Conservation (phyloP, 2,113 vertebrate species). For the Phyllostomus hastatus region DNA sequence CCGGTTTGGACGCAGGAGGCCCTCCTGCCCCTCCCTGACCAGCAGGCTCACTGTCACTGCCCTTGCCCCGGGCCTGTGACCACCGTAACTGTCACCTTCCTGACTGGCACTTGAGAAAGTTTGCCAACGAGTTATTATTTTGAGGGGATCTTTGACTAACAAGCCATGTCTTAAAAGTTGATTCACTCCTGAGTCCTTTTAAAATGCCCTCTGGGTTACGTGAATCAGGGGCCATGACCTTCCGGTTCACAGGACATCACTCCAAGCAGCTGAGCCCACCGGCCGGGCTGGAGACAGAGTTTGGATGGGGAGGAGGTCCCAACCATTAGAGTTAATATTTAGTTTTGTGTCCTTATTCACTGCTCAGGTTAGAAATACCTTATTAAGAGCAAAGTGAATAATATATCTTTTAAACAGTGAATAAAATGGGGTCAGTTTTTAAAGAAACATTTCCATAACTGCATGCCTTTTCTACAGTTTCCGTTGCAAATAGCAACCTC, state of each 20-base stretch:
- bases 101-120: constrained; percentile 58
- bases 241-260: no score
- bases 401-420: constrained; percentile 7
- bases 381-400: neutral
- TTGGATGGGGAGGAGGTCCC: neutral
- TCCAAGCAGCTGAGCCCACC: no score
- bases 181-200: neutral
- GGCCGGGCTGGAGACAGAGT: neutral
- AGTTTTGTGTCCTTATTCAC: neutral
- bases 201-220: neutral
- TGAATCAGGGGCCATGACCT: neutral
- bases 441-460: neutral
- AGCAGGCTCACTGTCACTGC: constrained; percentile 47
- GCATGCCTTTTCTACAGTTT: constrained; percentile 37
- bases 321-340: neutral
- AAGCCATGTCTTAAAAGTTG: constrained; percentile 14
- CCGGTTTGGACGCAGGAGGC: constrained; percentile 25
- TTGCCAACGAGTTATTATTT: constrained; percentile 47
- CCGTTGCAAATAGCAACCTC: neutral
- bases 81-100: constrained; percentile 44
- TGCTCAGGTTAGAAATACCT: neutral
- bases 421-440: neutral
- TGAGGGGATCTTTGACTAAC: neutral
- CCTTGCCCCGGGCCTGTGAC: constrained; percentile 44
- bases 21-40: constrained; percentile 18